phyloP scores from a whole-genome alignment of 2,113 vertebrate genomes.

The Oncorhynchus tshawytscha region DNA sequence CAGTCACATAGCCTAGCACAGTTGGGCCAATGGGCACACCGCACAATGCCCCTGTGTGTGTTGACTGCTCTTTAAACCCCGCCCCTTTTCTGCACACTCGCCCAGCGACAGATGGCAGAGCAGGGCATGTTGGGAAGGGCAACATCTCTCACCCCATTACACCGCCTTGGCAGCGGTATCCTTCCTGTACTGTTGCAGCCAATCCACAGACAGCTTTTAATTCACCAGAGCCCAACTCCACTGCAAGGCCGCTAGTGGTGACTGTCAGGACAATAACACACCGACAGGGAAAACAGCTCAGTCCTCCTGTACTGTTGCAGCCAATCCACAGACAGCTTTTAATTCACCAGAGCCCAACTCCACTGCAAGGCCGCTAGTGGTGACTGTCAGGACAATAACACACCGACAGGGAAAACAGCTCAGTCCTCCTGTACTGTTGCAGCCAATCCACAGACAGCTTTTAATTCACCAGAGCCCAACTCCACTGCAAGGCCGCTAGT shows the following conservation, averaged over 20 bases:
- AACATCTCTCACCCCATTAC: neutral
- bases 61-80: neutral
- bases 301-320: neutral
- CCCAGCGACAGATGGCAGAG: conserved; percentile 49
- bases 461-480: neutral
- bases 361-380: neutral
- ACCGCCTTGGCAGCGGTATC: neutral
- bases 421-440: neutral
- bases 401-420: no score
- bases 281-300: no score
- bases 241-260: neutral
- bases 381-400: neutral
- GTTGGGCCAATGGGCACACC: no score
- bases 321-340: neutral
- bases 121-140: conserved; percentile 42
- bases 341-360: neutral
- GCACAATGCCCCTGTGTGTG: neutral
- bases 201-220: neutral
- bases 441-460: neutral
- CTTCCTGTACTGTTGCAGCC: neutral
- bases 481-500: neutral
- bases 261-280: neutral
- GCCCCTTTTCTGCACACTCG: conserved; percentile 19
- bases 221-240: neutral
- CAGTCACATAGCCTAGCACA: no score